phyloP scores from a whole-genome alignment of 2,797 vertebrate genomes.

The Mormyrus proboscirostris region DNA sequence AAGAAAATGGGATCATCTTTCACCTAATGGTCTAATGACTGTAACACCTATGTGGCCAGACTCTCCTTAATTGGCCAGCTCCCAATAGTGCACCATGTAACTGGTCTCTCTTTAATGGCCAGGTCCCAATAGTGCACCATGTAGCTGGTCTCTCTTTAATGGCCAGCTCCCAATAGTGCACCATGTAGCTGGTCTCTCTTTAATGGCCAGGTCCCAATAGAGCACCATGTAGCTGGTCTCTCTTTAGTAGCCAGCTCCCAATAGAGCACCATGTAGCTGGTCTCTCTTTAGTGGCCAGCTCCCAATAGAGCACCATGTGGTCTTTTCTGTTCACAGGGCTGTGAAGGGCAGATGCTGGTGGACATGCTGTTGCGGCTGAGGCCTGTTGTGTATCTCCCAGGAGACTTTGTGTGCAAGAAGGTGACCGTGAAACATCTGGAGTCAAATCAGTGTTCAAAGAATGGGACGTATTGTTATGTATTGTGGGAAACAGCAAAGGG shows the following conservation, averaged over 20 bases:
- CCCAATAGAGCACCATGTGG: not conserved
- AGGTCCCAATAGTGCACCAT: not conserved
- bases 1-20: not conserved
- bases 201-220: not conserved
- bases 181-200: too few species aligned
- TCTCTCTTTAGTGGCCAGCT: conserved; percentile 44
- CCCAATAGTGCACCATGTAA: too few species aligned
- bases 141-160: too few species aligned
- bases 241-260: conserved; percentile 45
- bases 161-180: too few species aligned
- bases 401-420: conserved; percentile 79
- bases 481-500: not conserved
- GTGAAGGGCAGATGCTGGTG: conserved; percentile 68
- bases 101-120: too few species aligned
- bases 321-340: conserved; percentile 50
- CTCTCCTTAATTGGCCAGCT: not conserved
- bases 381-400: conserved; percentile 83
- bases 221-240: not conserved
- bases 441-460: not conserved
- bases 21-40: not conserved
- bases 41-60: not conserved
- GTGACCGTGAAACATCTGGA: conserved; percentile 43
- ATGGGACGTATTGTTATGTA: not conserved
- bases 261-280: not conserved
- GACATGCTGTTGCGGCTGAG: conserved; percentile 77